Conservation (phyloP, 1,140 invertebrate species). For the Nymphalis io region DNA sequence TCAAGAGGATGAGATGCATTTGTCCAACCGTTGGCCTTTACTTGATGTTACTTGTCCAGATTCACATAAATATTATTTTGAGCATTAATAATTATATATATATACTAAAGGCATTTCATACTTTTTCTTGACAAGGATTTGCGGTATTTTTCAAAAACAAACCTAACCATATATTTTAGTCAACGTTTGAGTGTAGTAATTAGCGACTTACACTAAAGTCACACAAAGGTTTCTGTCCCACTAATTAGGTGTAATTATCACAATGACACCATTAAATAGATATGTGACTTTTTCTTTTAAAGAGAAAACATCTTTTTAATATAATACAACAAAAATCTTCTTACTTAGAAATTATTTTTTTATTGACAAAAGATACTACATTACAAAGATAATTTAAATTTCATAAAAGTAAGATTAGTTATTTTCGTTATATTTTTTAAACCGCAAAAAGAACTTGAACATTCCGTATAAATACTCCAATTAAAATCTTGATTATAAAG, state of each 20-base stretch:
- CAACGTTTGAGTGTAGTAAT: slow-evolving; percentile 7
- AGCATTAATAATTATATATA: no score
- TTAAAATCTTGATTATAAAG: slow-evolving; percentile 1
- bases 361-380: neutral
- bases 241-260: slow-evolving; percentile 29
- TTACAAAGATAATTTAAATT: no score
- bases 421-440: neutral
- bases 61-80: no score
- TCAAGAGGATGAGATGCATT: no score
- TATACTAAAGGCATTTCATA: no score
- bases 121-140: neutral
- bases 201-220: slow-evolving; percentile 4
- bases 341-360: neutral
- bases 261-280: slow-evolving; percentile 12
- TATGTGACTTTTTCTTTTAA: neutral
- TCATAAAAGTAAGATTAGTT: neutral
- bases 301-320: neutral
- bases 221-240: slow-evolving; percentile 17
- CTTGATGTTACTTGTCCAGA: no score
- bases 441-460: neutral
- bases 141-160: neutral
- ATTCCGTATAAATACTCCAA: neutral
- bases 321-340: no score
- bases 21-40: no score
- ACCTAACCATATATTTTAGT: neutral